Conservation (phyloP, 1,140 invertebrate genomes). For the Hesperophylax magnus region DNA sequence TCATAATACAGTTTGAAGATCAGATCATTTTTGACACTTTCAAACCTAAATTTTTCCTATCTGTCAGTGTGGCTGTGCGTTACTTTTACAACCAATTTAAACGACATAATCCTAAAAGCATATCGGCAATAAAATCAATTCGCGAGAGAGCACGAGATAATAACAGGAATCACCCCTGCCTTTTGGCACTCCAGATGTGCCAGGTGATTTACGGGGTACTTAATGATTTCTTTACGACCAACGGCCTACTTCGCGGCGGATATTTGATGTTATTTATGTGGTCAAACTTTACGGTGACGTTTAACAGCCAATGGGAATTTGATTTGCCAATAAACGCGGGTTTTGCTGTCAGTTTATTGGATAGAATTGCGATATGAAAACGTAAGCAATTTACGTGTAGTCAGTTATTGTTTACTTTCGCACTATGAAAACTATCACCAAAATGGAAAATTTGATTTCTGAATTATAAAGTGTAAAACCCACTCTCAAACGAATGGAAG, state of each 20-base stretch:
- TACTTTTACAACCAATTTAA: background rate
- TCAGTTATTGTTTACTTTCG: too few relatives aligned
- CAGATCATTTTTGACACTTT: too few relatives aligned
- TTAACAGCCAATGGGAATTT: background rate
- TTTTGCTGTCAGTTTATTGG: background rate
- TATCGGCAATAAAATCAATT: constrained; percentile 19
- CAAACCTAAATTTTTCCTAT: background rate
- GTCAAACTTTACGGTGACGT: constrained; percentile 16
- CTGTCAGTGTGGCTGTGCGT: background rate
- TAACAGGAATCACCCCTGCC: background rate
- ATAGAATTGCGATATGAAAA: too few relatives aligned
- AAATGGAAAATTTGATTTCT: too few relatives aligned
- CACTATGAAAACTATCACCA: too few relatives aligned
- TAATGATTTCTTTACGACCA: background rate
- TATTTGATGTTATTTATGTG: constrained; percentile 5
- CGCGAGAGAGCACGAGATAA: background rate
- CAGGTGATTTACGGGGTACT: background rate
- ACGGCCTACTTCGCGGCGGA: background rate
- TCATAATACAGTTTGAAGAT: too few relatives aligned
- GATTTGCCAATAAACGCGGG: background rate
- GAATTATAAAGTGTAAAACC: too few relatives aligned
- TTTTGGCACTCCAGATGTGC: background rate
- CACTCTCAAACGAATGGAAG: too few relatives aligned
- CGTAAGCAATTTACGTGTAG: too few relatives aligned
- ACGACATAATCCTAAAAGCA: constrained; percentile 9